Evolutionary conservation across 2,797 vertebrate species (phyloP).

Genomic region (Cyclura pinguis): DNA sequence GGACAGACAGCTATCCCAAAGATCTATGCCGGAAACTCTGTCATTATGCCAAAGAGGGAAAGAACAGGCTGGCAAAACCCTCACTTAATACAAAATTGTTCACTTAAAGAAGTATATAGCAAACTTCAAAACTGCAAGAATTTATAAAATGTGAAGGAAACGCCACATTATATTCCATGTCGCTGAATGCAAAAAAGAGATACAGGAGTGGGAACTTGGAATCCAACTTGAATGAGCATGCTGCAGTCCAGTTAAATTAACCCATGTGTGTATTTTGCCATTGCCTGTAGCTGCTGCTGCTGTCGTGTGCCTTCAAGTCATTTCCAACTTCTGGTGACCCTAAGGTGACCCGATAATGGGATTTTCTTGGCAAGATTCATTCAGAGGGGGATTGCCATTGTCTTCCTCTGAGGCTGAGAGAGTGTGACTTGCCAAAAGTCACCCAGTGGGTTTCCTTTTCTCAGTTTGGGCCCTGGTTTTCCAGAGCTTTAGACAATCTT

Average conservation of each 20-base stretch:
- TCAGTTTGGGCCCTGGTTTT: too few relatives aligned
- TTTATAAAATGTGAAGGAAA: not conserved
- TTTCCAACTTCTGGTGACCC: too few relatives aligned
- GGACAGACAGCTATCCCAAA: not conserved
- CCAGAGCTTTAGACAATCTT: too few relatives aligned
- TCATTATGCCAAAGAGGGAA: not conserved
- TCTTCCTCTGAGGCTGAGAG: too few relatives aligned
- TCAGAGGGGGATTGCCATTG: too few relatives aligned
- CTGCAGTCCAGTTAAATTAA: not conserved
- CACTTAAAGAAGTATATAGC: not conserved
- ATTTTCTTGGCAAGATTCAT: too few relatives aligned
- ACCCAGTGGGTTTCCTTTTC: too few relatives aligned
- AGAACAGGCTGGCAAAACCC: not conserved
- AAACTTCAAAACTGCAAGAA: not conserved
- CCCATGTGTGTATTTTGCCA: not conserved
- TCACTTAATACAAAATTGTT: not conserved
- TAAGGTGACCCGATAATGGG: too few relatives aligned
- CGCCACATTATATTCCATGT: not conserved
- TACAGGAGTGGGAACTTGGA: not conserved
- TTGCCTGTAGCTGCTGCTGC: not conserved
- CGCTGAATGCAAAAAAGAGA: not conserved
- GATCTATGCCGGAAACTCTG: not conserved
- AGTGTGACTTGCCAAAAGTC: too few relatives aligned
- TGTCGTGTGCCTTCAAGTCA: too few relatives aligned
- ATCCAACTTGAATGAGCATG: not conserved